These are phyloP conservation scores for Delphinapterus leucas DNA, from an alignment of 2,113 vertebrate genomes.

Conservation along the genomic window DNA sequence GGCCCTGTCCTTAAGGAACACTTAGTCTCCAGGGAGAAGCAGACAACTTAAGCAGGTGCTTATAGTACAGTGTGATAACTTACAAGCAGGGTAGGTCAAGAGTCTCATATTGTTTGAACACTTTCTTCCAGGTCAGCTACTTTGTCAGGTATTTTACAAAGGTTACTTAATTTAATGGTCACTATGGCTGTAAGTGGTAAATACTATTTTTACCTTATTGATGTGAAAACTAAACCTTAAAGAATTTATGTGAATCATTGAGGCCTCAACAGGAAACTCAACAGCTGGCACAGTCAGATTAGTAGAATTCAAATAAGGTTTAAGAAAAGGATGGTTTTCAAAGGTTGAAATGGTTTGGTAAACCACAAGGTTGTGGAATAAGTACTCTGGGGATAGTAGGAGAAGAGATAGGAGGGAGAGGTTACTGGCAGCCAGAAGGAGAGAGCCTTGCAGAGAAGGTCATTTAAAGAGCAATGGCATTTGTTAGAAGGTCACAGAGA, in stretches of 20 bases:
- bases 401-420: neutral
- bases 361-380: neutral
- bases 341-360: neutral
- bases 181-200: neutral
- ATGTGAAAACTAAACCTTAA: neutral
- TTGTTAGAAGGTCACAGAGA: neutral
- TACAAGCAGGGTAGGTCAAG: neutral
- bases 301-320: neutral
- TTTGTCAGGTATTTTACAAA: neutral
- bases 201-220: neutral
- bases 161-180: neutral
- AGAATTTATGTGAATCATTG: neutral
- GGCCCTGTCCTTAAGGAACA: neutral
- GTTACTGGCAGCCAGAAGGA: neutral
- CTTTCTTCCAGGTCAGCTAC: neutral
- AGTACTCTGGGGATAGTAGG: neutral
- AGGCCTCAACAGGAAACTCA: neutral
- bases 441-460: neutral
- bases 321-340: neutral
- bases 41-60: neutral
- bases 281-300: neutral
- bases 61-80: neutral
- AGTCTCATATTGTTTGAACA: neutral
- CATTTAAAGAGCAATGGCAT: neutral
- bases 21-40: neutral